Evolutionary conservation across 2,113 vertebrate genomes (phyloP).

Genomic region (Archilochus colubris): DNA sequence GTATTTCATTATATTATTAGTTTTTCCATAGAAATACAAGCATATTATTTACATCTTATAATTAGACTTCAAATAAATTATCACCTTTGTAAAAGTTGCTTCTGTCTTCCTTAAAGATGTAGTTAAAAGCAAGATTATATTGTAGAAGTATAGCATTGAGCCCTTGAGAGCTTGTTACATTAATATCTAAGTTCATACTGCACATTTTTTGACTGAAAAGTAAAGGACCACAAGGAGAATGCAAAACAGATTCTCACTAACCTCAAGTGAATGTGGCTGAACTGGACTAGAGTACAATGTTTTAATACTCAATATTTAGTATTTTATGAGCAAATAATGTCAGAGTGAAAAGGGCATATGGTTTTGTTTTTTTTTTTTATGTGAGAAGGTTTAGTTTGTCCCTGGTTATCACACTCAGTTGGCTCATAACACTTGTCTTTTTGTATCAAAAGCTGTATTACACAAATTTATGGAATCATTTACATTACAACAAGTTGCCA

Average conservation of each 20-base stretch:
- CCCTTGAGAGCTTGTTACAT: background rate
- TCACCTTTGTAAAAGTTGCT: background rate
- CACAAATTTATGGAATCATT: background rate
- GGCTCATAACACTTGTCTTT: background rate
- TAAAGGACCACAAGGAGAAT: background rate
- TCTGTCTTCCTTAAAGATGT: background rate
- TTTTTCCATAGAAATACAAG: background rate
- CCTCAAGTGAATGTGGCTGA: background rate
- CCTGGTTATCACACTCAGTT: background rate
- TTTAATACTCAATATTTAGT: background rate
- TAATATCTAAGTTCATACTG: background rate
- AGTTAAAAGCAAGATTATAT: background rate
- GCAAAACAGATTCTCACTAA: background rate
- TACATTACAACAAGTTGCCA: background rate
- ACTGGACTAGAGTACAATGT: background rate
- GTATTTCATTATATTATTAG: background rate
- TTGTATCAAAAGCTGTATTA: background rate
- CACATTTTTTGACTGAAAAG: background rate
- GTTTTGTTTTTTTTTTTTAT: background rate
- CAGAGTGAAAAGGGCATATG: background rate
- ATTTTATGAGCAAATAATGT: background rate
- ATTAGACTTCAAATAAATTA: background rate
- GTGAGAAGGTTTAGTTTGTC: background rate
- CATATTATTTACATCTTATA: background rate
- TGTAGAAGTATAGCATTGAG: background rate